Base-by-base conservation (phyloP, 2,113 vertebrate species). In the Tichodroma muraria region DNA sequence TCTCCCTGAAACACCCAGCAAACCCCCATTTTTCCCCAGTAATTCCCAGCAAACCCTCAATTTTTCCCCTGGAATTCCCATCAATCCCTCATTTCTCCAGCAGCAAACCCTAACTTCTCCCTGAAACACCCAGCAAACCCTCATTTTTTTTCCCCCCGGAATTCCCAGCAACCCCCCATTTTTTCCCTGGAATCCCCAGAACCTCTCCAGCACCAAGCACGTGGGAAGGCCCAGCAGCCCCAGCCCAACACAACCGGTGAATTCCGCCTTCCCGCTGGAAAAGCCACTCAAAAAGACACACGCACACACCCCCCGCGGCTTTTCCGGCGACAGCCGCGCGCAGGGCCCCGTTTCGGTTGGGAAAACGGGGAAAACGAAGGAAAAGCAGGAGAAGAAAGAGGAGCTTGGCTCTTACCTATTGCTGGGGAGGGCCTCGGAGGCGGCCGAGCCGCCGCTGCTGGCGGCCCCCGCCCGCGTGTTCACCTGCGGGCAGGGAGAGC, bases 381-480 rank as follows among this genome's bases (percentile, higher is more conserved):
- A 42, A 42, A 42, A 17, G 10, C 40, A 40, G 40, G 40, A 40
- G 40, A 40, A 40, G 40, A 13, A 40, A 40, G 40, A 40, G 40
- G 10, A 11, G 40, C 40, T 44, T 44, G 45, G 21, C 45, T 23
- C 45, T 99, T 97, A 99, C 99, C 99, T 99, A 98, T 99, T 99
- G 98, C 98, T 99, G 95, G 99, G 97, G 65, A 99, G 98, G 81
- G 98, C 97, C 89, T 99, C 99, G 18, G 98, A 96, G 79, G 98
- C 96, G 25, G 97, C 97, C 2, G 98, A 96, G 77, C 95, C 96
- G 90, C 98, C 98, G 95, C 98, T 98, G 91, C 98, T 98, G 94
- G 98, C 98, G 68, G 98, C 97, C 91, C 98, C 98, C 1, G 98
- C 98, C 89, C 99, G 98, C 3, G 99, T 99, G 97, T 99, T 99